phyloP scores from a whole-genome alignment of 2,797 vertebrate species.

The Gallinago stenura region DNA sequence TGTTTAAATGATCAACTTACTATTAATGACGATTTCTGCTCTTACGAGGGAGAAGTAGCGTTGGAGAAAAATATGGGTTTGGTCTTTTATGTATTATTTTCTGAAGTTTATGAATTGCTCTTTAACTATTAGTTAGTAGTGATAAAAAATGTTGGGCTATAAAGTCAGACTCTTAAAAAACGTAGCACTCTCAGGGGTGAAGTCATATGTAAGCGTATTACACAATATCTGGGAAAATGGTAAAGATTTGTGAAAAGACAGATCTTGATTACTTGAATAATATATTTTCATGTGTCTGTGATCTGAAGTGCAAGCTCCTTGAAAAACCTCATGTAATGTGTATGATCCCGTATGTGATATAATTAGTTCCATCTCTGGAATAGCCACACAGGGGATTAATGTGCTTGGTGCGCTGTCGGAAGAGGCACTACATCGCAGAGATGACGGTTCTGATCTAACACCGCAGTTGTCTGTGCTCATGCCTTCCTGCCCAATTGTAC shows the following conservation, averaged over 20 bases:
- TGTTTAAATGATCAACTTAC: neutral
- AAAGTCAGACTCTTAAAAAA: neutral
- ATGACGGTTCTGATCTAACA: neutral
- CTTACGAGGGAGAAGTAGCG: neutral
- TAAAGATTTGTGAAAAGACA: neutral
- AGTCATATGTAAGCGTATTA: neutral
- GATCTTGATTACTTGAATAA: neutral
- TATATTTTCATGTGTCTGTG: neutral
- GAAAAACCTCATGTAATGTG: neutral
- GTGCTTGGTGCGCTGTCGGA: neutral
- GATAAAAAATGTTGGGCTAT: neutral
- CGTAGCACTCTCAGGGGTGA: neutral
- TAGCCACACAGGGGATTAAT: neutral
- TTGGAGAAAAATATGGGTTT: neutral
- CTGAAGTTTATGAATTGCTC: neutral
- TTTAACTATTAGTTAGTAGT: neutral
- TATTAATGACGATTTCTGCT: neutral
- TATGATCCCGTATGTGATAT: neutral
- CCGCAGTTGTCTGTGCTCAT: fast-evolving
- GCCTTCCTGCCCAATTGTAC: neutral
- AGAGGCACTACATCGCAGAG: neutral
- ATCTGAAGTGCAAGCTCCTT: neutral
- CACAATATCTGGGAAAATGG: neutral
- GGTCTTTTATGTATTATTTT: neutral
- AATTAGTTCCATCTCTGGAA: neutral